Evolutionary conservation across 2,113 vertebrate species (phyloP).

Genomic region (Lophius piscatorius): DNA sequence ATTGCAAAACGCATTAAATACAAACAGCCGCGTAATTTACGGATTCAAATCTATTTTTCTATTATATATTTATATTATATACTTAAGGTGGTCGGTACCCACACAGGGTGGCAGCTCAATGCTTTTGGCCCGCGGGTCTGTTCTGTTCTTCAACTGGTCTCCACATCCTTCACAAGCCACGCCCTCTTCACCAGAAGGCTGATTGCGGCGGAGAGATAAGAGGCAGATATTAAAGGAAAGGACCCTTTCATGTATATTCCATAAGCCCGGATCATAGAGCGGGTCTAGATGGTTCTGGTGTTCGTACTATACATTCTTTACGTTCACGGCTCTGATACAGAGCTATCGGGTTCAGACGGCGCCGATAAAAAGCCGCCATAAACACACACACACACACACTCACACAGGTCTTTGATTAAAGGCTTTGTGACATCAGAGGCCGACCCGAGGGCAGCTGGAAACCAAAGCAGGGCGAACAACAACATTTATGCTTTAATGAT

Average conservation of each 20-base stretch:
- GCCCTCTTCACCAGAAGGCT: conserved; percentile 7
- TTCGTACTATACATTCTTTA: neutral
- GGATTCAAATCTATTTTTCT: too few relatives aligned
- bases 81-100: too few relatives aligned
- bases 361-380: conserved; percentile 20
- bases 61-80: too few relatives aligned
- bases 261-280: too few relatives aligned
- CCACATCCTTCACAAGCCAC: neutral
- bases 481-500: neutral
- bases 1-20: too few relatives aligned
- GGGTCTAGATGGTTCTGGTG: too few relatives aligned
- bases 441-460: conserved; percentile 12
- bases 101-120: too few relatives aligned
- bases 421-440: conserved; percentile 29
- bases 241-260: too few relatives aligned
- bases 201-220: neutral
- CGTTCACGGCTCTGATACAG: neutral
- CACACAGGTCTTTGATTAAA: conserved; percentile 41
- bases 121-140: neutral
- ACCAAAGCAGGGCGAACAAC: neutral
- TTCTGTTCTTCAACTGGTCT: conserved; percentile 2
- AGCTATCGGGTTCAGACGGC: conserved; percentile 25
- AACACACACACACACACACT: too few relatives aligned
- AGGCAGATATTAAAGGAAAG: neutral
- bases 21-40: too few relatives aligned